Evolutionary conservation across 2,113 vertebrate genomes (phyloP).

Genomic region (Morphnarchus princeps): DNA sequence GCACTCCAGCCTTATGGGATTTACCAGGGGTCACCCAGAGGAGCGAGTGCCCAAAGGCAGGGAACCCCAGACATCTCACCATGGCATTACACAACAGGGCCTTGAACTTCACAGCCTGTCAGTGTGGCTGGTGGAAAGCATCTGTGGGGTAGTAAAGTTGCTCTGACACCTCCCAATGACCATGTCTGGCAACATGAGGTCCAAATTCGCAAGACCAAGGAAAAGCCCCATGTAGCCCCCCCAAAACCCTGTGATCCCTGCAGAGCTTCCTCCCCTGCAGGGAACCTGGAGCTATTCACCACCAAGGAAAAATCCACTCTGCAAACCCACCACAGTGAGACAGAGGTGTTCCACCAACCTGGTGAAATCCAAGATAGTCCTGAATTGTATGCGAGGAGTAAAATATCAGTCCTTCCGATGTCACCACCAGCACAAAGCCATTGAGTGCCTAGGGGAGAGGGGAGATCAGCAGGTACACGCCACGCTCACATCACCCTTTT

Average conservation of each 20-base stretch:
- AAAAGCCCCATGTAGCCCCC: background rate
- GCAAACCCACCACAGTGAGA: background rate
- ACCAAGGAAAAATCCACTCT: background rate
- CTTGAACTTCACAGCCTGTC: background rate
- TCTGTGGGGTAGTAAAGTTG: background rate
- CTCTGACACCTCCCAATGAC: background rate
- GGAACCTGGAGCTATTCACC: background rate
- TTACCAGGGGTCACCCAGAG: background rate
- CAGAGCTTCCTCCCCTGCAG: background rate
- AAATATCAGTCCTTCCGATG: slow-evolving; percentile 74
- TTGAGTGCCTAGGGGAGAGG: slow-evolving; percentile 70
- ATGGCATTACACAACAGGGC: background rate
- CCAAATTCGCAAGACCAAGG: background rate
- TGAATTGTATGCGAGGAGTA: slow-evolving; percentile 78
- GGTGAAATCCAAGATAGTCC: slow-evolving; percentile 80
- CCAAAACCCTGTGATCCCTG: background rate
- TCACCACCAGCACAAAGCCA: slow-evolving; percentile 76
- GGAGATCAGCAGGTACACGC: background rate
- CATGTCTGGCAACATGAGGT: rapidly evolving
- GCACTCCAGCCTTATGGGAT: background rate
- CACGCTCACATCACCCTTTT: rapidly evolving
- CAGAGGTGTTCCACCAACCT: slow-evolving; percentile 57
- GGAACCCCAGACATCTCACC: background rate
- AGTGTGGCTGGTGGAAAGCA: background rate
- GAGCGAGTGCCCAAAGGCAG: background rate